A percentile compares a stretch with the other conserved stretches of the same genome.
Evolutionary conservation across 2,888 invertebrate species (phyloP).

Genomic region (Alloscopus bannaensis): DNA sequence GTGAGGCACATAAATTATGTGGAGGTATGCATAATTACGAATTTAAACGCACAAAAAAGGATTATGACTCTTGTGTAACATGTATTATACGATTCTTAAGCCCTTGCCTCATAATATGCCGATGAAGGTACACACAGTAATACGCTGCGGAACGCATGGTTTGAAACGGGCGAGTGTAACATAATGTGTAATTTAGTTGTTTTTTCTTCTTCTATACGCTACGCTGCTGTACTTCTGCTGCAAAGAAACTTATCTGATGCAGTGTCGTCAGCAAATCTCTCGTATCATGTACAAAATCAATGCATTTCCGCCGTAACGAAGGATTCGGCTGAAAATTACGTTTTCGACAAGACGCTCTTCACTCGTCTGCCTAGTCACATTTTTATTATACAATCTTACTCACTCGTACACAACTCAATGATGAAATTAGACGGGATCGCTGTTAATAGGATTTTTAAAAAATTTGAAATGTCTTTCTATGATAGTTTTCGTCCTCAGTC

Average conservation of each 20-base stretch:
- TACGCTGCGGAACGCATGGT: background rate
- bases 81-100: background rate
- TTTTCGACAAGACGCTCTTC: background rate
- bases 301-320: conserved; percentile 26
- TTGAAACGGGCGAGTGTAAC: conserved; percentile 4
- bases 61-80: conserved; percentile 41
- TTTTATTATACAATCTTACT: too few relatives aligned
- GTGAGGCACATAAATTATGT: conserved; percentile 37
- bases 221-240: conserved; percentile 20
- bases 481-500: conserved; percentile 9
- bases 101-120: background rate
- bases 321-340: conserved; percentile 8
- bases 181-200: background rate
- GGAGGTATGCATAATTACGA: conserved; percentile 54
- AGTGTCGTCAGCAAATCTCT: conserved; percentile 54
- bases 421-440: background rate
- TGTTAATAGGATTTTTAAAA: background rate
- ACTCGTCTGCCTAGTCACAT: too few relatives aligned
- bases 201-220: conserved; percentile 15
- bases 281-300: conserved; percentile 44
- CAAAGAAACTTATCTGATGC: conserved; percentile 33
- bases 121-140: background rate
- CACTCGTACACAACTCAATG: background rate
- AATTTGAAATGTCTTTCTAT: conserved; percentile 7
- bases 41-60: conserved; percentile 49